Base-by-base conservation (phyloP, 2,888 invertebrate genomes). In the Hymenopus coronatus region DNA sequence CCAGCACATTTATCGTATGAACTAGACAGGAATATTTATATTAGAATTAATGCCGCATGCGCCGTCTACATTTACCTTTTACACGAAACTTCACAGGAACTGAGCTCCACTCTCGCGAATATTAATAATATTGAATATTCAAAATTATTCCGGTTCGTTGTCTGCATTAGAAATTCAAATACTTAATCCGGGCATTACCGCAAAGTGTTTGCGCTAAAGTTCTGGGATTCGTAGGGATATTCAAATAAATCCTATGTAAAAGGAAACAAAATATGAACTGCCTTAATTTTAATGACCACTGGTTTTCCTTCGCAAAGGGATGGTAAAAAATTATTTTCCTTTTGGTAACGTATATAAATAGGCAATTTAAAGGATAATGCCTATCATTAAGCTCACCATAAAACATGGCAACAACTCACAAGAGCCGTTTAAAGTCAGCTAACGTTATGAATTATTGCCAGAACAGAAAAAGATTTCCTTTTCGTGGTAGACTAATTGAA, bases 401-500 rank as follows among this genome's bases (percentile, higher is more conserved):
- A 70, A 70, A 70, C 25, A 70, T 70, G 20, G 54, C 25, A 25
- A 25, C 54, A 70, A 20, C 20, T 15, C 54, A 70, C 20, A 70
- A 70, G 54, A 70, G 20, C 54, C 54, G 54, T 70, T 70, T 70
- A 70, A 70, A 70, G 54, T 70, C 54, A 70, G 54, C 54, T 70
- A 70, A 70, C 15, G 25, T 70, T 70, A 70, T 70, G 25, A 70
- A 70, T 70, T 70, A 70, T 70, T 70, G 54, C 54, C 54, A 70
- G 54, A 70, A 70, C 54, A 70, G 54, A 70, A 70, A 70, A 70
- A 70, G 54, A 70, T 70, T 70, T 70, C 54, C 54, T 25, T 70
- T 70, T 70, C 54, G 54, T 70, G 54, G 54, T 70, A 15, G 54
- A 15, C 54, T 87, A 87, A 87, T 87, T 87, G 87, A 87, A 87